Evolutionary conservation across 2,113 vertebrate genomes (phyloP).

Genomic region (Epinephelus cyanopodus): DNA sequence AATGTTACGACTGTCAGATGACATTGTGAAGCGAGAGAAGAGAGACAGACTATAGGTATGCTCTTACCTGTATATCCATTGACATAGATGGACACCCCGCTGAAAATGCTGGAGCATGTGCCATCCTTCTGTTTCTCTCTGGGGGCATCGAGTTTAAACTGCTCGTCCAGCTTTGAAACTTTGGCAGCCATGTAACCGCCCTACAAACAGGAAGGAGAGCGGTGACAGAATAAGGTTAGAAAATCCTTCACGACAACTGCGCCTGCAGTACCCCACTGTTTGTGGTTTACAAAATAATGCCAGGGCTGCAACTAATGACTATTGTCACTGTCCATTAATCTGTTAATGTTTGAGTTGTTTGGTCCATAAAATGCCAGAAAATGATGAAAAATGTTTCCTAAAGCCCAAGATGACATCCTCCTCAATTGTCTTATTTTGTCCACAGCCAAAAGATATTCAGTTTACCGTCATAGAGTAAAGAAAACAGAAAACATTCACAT

Average conservation of each 20-base stretch:
- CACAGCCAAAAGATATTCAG: too few species aligned
- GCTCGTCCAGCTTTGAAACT: conserved; percentile 94
- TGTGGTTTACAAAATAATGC: background rate
- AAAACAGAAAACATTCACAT: too few species aligned
- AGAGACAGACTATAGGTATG: background rate
- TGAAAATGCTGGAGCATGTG: conserved; percentile 90
- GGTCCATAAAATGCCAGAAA: too few species aligned
- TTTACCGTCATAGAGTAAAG: too few species aligned
- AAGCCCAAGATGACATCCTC: too few species aligned
- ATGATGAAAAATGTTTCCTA: too few species aligned
- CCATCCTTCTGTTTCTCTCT: conserved; percentile 90
- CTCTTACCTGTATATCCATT: conserved; percentile 96
- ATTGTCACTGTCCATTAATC: too few species aligned
- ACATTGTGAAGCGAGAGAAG: background rate
- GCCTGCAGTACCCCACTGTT: background rate
- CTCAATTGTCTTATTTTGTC: too few species aligned
- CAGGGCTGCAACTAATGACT: too few species aligned
- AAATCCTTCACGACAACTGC: background rate
- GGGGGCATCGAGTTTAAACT: conserved; percentile 91
- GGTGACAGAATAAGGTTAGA: background rate
- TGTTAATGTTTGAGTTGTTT: too few species aligned
- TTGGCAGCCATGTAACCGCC: conserved; percentile 97
- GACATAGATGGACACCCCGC: conserved; percentile 95
- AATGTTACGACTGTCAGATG: too few species aligned
- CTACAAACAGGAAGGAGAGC: conserved; percentile 74